Evolutionary conservation across 2,888 invertebrate genomes (phyloP).

Genomic region (Hydraecia micacea): DNA sequence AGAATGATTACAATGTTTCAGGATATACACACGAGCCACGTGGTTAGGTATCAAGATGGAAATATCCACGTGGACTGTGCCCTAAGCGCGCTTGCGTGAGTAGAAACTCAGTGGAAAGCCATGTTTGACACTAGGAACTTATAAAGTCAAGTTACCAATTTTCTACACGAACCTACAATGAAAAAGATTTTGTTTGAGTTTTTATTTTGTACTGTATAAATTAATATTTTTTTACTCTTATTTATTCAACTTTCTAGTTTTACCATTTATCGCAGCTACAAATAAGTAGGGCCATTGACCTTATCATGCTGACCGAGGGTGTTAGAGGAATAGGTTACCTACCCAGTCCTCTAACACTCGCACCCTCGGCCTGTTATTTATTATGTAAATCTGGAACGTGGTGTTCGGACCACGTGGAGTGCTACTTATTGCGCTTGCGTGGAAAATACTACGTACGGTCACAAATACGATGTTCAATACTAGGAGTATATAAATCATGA

Average conservation of each 20-base stretch:
- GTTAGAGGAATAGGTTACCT: neutral
- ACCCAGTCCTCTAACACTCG: neutral
- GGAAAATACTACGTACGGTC: conserved; percentile 13
- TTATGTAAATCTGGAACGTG: no score
- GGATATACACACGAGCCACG: neutral
- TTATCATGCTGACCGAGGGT: neutral
- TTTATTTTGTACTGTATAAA: neutral
- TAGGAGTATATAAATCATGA: conserved; percentile 18
- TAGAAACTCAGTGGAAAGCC: neutral
- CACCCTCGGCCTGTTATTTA: neutral
- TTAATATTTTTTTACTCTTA: neutral
- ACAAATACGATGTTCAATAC: conserved; percentile 21
- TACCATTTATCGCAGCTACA: neutral
- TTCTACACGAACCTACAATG: neutral
- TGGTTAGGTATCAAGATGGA: neutral
- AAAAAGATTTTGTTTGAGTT: neutral
- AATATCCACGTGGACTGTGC: neutral
- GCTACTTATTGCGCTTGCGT: conserved; percentile 27
- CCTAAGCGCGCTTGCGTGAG: conserved; percentile 7
- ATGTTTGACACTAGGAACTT: conserved; percentile 13
- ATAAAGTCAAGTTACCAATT: neutral
- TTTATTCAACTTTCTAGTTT: neutral
- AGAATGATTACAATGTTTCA: neutral
- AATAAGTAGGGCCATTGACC: neutral
- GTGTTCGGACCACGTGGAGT: conserved; percentile 8